A percentile compares a stretch with the other conserved stretches of the same genome.
Evolutionary conservation across 2,113 vertebrate genomes (phyloP).

Genomic region (Chionis minor): DNA sequence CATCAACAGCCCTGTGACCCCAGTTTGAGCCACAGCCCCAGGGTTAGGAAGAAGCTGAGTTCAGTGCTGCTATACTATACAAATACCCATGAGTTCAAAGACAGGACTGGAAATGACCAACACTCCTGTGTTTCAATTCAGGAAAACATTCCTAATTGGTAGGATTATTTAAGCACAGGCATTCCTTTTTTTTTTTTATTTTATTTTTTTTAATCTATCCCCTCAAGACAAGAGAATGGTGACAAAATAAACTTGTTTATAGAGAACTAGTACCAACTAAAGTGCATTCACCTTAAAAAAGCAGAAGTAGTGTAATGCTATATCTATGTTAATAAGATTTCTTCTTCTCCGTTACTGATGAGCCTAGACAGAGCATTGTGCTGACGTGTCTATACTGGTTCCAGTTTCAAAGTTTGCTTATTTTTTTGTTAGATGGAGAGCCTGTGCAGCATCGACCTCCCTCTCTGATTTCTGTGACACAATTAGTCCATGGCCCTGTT

Average conservation of each 20-base stretch:
- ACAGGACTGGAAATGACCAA: background rate
- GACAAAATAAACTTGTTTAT: background rate
- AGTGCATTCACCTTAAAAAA: background rate
- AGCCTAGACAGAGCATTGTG: background rate
- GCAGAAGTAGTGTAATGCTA: background rate
- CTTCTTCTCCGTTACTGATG: background rate
- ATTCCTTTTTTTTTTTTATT: background rate
- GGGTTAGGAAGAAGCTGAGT: background rate
- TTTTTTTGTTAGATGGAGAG: background rate
- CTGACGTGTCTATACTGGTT: background rate
- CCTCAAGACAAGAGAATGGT: background rate
- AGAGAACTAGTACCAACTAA: background rate
- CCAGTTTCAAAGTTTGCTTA: background rate
- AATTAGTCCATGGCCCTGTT: background rate
- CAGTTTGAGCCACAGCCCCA: background rate
- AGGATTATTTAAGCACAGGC: background rate
- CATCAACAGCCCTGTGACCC: background rate
- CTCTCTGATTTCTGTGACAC: background rate
- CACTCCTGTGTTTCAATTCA: background rate
- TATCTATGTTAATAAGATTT: background rate
- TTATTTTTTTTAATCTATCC: background rate
- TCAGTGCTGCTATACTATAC: fast-evolving
- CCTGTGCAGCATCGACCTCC: background rate
- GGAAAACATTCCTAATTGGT: background rate
- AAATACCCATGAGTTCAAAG: background rate